These are phyloP conservation scores for Carabus problematicus DNA, from an alignment of 2,888 invertebrate genomes.

Conservation along the genomic window DNA sequence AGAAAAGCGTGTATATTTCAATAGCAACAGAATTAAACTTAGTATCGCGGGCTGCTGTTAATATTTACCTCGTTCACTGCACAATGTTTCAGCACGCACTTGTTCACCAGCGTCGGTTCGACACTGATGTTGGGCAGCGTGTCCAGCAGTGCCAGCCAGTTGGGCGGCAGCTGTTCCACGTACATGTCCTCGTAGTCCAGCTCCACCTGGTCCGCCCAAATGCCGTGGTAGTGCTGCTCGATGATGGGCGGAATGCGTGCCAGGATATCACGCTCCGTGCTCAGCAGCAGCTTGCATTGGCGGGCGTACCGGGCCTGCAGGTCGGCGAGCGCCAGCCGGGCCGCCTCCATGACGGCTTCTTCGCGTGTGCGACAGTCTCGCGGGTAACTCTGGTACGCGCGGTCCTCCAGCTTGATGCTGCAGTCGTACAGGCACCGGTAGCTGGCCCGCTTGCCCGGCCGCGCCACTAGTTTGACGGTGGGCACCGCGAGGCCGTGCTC, in stretches of 20 bases:
- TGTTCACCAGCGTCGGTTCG: constrained; percentile 56
- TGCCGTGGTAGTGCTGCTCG: constrained; percentile 58
- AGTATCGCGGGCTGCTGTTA: neutral
- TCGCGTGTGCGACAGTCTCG: constrained; percentile 55
- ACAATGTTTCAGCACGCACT: constrained; percentile 54
- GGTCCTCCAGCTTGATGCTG: constrained; percentile 51
- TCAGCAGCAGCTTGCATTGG: constrained; percentile 48
- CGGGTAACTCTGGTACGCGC: constrained; percentile 59
- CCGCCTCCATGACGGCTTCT: constrained; percentile 58
- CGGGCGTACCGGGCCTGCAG: constrained; percentile 52
- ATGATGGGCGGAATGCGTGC: constrained; percentile 59
- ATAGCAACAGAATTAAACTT: too few species aligned
- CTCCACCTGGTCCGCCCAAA: constrained; percentile 61
- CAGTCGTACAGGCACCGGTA: constrained; percentile 47
- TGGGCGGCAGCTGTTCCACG: constrained; percentile 70
- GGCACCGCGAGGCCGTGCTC: neutral
- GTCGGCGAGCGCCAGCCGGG: constrained; percentile 56
- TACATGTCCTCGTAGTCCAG: constrained; percentile 66
- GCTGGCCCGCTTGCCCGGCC: neutral
- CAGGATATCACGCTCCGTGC: constrained; percentile 52
- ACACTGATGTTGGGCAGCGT: constrained; percentile 64
- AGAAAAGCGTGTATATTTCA: too few species aligned
- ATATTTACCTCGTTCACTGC: constrained; percentile 40
- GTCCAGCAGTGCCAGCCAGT: constrained; percentile 72
- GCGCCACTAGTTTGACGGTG: neutral